Evolutionary conservation across 1,140 invertebrate species (phyloP).

Genomic region (Drosophila carrolli): DNA sequence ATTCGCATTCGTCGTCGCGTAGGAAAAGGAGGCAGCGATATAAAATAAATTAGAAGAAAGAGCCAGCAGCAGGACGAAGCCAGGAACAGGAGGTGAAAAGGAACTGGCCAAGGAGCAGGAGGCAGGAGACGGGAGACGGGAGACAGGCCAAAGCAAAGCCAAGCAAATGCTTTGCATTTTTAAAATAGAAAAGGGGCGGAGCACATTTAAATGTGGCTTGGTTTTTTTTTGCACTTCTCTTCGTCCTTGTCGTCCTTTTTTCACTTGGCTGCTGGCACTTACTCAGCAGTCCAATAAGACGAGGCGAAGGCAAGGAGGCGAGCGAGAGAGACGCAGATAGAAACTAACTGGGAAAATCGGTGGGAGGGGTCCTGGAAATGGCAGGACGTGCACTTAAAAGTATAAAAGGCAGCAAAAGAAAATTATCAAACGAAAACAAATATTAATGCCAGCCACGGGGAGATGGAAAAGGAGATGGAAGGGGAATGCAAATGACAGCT

Average conservation of each 20-base stretch:
- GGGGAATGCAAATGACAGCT: constrained; percentile 73
- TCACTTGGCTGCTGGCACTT: constrained; percentile 49
- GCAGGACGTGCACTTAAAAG: constrained; percentile 75
- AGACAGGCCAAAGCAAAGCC: constrained; percentile 35
- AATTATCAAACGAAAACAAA: constrained; percentile 84
- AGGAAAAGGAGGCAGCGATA: constrained; percentile 60
- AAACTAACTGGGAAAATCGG: constrained; percentile 16
- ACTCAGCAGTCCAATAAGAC: constrained; percentile 72
- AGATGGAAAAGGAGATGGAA: constrained; percentile 8
- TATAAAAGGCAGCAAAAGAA: constrained; percentile 81
- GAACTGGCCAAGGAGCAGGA: constrained; percentile 2
- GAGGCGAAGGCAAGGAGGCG: constrained; percentile 46
- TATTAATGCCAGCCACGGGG: constrained; percentile 65
- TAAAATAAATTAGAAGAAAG: constrained; percentile 81
- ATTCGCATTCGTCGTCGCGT: constrained; percentile 27
- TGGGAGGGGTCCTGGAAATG: constrained; percentile 13
- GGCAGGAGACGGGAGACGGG: constrained; percentile 1
- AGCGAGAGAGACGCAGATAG: constrained; percentile 40
- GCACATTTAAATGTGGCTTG: constrained; percentile 76
- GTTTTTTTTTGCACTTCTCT: constrained; percentile 21
- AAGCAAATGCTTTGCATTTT: constrained; percentile 73
- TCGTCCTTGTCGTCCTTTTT: constrained; percentile 31
- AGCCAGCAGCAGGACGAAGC: constrained; percentile 51
- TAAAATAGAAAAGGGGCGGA: constrained; percentile 82
- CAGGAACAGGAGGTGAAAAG: constrained; percentile 13